phyloP scores from a whole-genome alignment of 37 sponge, comb jelly and placozoan species.

The Ianthella basta region DNA sequence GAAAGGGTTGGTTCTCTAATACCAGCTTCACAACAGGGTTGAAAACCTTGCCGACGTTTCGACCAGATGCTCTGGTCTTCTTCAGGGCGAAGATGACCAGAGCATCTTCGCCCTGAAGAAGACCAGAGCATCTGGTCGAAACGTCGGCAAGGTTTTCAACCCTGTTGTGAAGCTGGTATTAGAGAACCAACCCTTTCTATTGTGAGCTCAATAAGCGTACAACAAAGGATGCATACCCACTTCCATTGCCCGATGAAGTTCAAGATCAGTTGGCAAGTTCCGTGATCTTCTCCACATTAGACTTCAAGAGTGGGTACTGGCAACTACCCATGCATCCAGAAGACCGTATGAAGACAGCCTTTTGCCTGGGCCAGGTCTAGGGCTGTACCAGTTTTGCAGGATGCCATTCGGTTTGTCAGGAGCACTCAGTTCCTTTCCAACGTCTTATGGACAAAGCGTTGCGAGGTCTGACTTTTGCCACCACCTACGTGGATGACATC shows the following conservation, averaged over 20 bases:
- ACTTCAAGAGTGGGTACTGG: constrained; percentile 70
- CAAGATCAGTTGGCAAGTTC: constrained; percentile 56
- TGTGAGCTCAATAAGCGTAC: constrained; percentile 70
- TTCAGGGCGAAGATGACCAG: too few species aligned
- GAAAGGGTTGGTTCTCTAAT: too few species aligned
- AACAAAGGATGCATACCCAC: constrained; percentile 60
- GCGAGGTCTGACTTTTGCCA: constrained; percentile 10
- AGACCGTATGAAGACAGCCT: constrained; percentile 54
- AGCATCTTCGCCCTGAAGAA: too few species aligned
- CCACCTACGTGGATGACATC: constrained; percentile 34
- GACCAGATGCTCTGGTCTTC: too few species aligned
- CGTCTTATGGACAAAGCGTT: constrained; percentile 30
- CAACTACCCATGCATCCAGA: constrained; percentile 59
- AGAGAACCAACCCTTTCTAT: too few species aligned
- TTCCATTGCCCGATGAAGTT: constrained; percentile 72
- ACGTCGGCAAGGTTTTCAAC: too few species aligned
- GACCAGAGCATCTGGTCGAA: too few species aligned
- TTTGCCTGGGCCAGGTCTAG: constrained; percentile 32
- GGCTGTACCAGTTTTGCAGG: constrained; percentile 14
- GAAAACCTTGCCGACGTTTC: too few species aligned
- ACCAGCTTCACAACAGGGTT: too few species aligned
- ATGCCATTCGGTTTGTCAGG: constrained; percentile 31
- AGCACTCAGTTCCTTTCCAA: constrained; percentile 34
- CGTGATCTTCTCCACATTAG: constrained; percentile 53
- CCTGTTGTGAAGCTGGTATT: too few species aligned